phyloP scores from a whole-genome alignment of 2,797 vertebrate genomes.

The Prunella strophiata region DNA sequence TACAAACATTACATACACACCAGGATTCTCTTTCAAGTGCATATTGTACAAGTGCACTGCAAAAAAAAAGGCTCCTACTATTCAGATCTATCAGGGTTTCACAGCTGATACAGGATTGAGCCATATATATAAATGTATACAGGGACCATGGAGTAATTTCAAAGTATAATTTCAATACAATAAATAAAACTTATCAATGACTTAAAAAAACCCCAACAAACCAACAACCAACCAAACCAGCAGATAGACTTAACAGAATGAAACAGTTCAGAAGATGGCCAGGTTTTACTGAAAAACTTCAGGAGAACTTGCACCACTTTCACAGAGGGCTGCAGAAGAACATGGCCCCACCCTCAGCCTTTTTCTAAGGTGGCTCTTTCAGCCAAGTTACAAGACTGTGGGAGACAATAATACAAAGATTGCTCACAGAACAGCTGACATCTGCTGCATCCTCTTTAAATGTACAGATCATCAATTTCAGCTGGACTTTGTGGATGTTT shows the following conservation, averaged over 20 bases:
- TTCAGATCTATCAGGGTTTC: neutral
- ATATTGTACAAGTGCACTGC: neutral
- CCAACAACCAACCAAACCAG: neutral
- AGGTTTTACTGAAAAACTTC: neutral
- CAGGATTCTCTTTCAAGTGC: neutral
- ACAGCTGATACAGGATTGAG: neutral
- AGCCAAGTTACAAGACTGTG: neutral
- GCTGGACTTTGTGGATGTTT: neutral
- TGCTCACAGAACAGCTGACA: neutral
- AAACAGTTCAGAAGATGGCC: neutral
- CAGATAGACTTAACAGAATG: neutral
- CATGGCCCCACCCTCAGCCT: neutral
- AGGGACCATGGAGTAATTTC: neutral
- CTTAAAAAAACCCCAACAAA: neutral
- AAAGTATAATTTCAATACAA: neutral
- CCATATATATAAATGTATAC: neutral
- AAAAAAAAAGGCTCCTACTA: neutral
- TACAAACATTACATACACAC: neutral
- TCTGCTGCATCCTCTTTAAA: neutral
- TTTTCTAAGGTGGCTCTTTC: neutral
- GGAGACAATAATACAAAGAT: neutral
- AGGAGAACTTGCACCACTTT: neutral
- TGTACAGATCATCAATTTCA: neutral
- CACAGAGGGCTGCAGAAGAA: neutral
- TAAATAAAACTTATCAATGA: neutral